A percentile compares a stretch with the other conserved stretches of the same genome.
phyloP scores from a whole-genome alignment of 1,140 invertebrate species.

The Chrysomallon squamiferum region DNA sequence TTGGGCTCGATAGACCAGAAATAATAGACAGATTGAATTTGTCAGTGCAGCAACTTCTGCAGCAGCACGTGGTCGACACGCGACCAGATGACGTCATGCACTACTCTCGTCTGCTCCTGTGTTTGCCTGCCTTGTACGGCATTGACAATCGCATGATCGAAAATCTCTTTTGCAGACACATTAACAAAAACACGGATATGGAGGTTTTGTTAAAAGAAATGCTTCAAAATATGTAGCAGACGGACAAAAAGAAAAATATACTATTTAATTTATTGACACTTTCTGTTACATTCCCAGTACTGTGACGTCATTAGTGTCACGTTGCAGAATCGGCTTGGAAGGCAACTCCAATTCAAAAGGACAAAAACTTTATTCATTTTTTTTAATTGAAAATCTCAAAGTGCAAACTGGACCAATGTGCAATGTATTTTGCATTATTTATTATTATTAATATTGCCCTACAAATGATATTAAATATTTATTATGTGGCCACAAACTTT shows the following conservation, averaged over 20 bases:
- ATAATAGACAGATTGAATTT: constrained; percentile 53
- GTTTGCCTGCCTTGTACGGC: constrained; percentile 57
- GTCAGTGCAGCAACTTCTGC: constrained; percentile 50
- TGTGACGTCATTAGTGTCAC: neutral
- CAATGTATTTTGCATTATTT: constrained; percentile 3
- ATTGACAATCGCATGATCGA: constrained; percentile 58
- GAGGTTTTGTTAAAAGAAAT: constrained; percentile 56
- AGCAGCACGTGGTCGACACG: constrained; percentile 51
- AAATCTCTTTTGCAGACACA: constrained; percentile 56
- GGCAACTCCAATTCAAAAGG: neutral
- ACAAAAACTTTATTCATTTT: neutral
- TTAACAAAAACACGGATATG: constrained; percentile 50
- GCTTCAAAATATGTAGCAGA: constrained; percentile 44
- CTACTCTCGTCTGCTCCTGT: constrained; percentile 56
- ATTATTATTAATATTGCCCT: too few relatives aligned
- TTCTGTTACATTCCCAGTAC: constrained; percentile 1
- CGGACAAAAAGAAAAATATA: neutral
- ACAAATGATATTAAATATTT: too few relatives aligned
- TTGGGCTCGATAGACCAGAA: constrained; percentile 43
- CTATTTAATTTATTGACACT: neutral
- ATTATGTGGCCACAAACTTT: too few relatives aligned
- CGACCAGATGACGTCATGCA: constrained; percentile 57
- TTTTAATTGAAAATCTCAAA: neutral
- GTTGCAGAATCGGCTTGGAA: neutral
- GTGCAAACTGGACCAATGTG: neutral